Percentiles rank a stretch among this genome's conserved stretches.
These are phyloP conservation scores for Physeter macrocephalus DNA, from an alignment of 2,113 vertebrate species.

Conservation along the genomic window DNA sequence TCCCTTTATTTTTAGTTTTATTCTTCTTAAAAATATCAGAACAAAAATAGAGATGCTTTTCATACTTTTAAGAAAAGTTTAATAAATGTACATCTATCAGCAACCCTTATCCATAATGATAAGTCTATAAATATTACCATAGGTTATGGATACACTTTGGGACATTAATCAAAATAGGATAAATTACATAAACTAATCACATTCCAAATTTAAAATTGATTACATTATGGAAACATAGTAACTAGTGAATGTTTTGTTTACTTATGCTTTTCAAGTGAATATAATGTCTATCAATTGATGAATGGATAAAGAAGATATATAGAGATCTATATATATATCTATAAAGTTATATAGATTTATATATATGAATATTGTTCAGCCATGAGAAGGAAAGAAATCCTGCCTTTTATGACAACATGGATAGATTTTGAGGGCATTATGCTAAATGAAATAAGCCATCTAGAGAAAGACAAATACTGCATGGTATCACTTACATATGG, in stretches of 20 bases:
- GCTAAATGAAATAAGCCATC: not conserved
- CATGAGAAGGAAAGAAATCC: not conserved
- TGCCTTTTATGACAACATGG: not conserved
- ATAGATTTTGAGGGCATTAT: not conserved
- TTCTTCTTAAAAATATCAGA: not conserved
- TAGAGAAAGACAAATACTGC: no score
- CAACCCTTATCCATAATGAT: not conserved
- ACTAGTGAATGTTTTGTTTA: not conserved
- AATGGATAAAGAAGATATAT: not conserved
- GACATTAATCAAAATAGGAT: not conserved
- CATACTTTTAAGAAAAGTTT: not conserved
- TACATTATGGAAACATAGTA: not conserved
- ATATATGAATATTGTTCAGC: not conserved
- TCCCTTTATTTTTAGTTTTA: not conserved
- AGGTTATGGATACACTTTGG: not conserved
- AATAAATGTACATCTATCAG: not conserved
- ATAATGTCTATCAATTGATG: not conserved
- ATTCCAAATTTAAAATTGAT: not conserved
- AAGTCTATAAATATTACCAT: not conserved
- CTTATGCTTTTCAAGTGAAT: not conserved
- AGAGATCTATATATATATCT: no score
- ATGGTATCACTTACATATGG: no score
- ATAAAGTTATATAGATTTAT: not conserved
- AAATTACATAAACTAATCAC: not conserved
- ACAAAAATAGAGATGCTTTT: not conserved